These are phyloP conservation scores for Nothobranchius kuhntae DNA, from an alignment of 2,113 vertebrate genomes.

Conservation along the genomic window DNA sequence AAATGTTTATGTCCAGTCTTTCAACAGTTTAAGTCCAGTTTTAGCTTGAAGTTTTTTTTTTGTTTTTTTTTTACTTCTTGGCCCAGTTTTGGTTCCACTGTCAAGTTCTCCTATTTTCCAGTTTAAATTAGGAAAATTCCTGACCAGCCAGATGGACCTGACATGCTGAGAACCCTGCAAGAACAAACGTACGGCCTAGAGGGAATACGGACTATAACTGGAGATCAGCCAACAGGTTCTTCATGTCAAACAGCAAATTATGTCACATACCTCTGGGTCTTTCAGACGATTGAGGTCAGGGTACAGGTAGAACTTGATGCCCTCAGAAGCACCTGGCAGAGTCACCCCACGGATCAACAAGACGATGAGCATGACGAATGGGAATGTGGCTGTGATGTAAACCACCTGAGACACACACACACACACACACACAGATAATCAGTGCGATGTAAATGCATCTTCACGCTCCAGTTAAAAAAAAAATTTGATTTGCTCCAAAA, in stretches of 20 bases:
- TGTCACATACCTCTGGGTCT: conserved; percentile 89
- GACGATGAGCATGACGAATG: conserved; percentile 94
- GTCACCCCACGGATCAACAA: conserved; percentile 94
- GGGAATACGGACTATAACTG: neutral
- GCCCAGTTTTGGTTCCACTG: neutral
- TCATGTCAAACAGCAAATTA: neutral
- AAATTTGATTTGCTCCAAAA: neutral
- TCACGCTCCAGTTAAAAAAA: neutral
- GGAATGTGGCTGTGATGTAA: conserved; percentile 97
- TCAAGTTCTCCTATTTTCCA: neutral
- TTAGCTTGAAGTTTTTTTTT: neutral
- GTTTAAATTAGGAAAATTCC: neutral
- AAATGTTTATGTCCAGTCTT: neutral
- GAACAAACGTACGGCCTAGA: neutral
- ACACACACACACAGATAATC: neutral
- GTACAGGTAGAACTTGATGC: conserved; percentile 98
- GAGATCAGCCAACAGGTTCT: neutral
- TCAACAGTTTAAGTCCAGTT: neutral
- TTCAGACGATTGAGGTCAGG: conserved; percentile 89
- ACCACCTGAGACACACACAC: conserved; percentile 76
- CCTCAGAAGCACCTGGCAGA: conserved; percentile 89
- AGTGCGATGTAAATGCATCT: neutral
- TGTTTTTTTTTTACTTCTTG: neutral
- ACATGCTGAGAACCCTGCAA: neutral
- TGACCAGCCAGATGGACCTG: neutral